A percentile compares a stretch with the other conserved stretches of the same genome.
These are phyloP conservation scores for Andricus grossulariae DNA, from an alignment of 1,140 invertebrate species.

Conservation along the genomic window DNA sequence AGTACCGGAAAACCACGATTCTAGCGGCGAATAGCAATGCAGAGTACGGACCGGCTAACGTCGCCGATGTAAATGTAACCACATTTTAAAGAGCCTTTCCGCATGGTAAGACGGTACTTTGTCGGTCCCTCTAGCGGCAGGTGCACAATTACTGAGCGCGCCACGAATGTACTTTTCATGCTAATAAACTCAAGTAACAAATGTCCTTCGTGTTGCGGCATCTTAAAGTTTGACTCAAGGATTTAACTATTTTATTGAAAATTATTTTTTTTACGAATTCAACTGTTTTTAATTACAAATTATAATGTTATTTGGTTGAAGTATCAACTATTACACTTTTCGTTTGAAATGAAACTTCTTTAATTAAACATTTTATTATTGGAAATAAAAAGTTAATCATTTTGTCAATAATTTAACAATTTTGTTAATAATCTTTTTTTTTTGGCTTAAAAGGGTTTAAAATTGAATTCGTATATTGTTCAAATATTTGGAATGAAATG, in stretches of 20 bases:
- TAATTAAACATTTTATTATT: too few species aligned
- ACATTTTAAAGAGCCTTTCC: constrained; percentile 42
- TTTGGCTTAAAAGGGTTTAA: too few species aligned
- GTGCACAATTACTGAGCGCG: constrained; percentile 42
- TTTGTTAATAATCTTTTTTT: too few species aligned
- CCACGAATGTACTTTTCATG: constrained; percentile 47
- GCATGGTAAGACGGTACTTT: constrained; percentile 13
- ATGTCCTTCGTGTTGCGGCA: constrained; percentile 11
- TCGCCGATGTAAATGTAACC: constrained; percentile 32
- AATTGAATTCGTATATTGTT: too few species aligned
- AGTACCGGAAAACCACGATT: neutral
- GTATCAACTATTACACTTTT: neutral
- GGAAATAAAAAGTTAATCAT: too few species aligned
- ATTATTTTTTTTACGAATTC: too few species aligned
- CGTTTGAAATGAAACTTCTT: neutral
- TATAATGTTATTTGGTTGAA: too few species aligned
- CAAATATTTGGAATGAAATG: too few species aligned
- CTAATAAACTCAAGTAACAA: constrained; percentile 42
- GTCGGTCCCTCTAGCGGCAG: neutral
- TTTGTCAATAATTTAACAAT: too few species aligned
- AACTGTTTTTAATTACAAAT: too few species aligned
- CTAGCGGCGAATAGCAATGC: constrained; percentile 36
- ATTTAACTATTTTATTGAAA: neutral
- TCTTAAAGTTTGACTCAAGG: neutral
- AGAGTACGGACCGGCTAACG: constrained; percentile 41